Percentiles rank a stretch among this genome's conserved stretches.
Conservation (phyloP, 2,113 vertebrate genomes). For the Syrrhaptes paradoxus region DNA sequence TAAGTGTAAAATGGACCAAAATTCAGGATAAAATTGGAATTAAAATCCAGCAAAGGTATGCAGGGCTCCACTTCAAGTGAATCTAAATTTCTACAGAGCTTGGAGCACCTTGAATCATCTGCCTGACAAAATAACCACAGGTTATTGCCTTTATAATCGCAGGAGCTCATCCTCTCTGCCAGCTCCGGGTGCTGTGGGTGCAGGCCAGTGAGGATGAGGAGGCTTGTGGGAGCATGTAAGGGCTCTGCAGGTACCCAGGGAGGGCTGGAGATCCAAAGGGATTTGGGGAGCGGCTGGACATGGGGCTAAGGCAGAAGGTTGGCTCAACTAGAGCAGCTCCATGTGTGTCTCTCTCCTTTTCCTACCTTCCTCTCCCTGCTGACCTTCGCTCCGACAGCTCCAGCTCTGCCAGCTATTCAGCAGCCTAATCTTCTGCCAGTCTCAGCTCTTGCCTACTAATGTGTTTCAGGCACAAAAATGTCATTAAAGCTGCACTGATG, state of each 20-base stretch:
- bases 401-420: slow-evolving; percentile 69
- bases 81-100: background rate
- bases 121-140: background rate
- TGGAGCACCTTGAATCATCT: background rate
- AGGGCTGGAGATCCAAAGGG: background rate
- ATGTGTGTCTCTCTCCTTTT: background rate
- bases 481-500: slow-evolving; percentile 73
- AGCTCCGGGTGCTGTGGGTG: background rate
- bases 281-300: background rate
- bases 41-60: background rate
- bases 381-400: slow-evolving; percentile 42
- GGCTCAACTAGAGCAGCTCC: background rate
- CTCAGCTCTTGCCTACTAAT: slow-evolving; percentile 74
- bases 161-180: background rate
- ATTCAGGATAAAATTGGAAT: background rate
- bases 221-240: background rate
- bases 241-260: background rate
- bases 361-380: slow-evolving; percentile 34
- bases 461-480: slow-evolving; percentile 75
- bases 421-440: slow-evolving; percentile 72
- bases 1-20: background rate
- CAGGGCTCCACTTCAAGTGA: background rate
- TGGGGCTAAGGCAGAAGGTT: background rate
- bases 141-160: background rate
- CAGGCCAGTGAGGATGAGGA: background rate